phyloP scores from a whole-genome alignment of 2,888 invertebrate species.

The Ochropleura plecta region DNA sequence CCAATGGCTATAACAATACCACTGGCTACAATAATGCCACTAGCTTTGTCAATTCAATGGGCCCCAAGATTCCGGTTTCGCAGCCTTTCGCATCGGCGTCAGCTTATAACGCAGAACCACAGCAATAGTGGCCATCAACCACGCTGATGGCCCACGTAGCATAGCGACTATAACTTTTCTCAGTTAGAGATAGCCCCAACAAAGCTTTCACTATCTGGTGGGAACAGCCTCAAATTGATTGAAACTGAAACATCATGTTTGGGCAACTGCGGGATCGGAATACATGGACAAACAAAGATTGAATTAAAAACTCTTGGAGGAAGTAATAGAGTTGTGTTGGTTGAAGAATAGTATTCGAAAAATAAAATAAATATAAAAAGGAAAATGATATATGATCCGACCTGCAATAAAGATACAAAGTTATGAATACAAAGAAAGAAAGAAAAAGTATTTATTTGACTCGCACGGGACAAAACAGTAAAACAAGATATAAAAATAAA shows the following conservation, averaged over 20 bases:
- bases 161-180: background rate
- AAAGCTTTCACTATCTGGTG: background rate
- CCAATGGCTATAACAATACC: background rate
- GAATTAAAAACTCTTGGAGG: background rate
- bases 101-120: background rate
- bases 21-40: background rate
- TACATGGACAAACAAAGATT: background rate
- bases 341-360: no score
- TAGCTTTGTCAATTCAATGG: background rate
- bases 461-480: no score
- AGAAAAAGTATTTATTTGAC: no score
- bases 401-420: background rate
- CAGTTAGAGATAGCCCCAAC: background rate
- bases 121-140: constrained; percentile 6
- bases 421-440: no score
- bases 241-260: background rate
- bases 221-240: background rate
- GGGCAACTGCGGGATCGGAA: background rate
- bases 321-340: background rate
- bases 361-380: background rate
- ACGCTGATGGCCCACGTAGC: no score
- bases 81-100: background rate
- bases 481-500: no score
- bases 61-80: no score
- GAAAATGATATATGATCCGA: background rate